Conservation (phyloP, 1,140 invertebrate genomes). For the Paraescarpia echinospica region DNA sequence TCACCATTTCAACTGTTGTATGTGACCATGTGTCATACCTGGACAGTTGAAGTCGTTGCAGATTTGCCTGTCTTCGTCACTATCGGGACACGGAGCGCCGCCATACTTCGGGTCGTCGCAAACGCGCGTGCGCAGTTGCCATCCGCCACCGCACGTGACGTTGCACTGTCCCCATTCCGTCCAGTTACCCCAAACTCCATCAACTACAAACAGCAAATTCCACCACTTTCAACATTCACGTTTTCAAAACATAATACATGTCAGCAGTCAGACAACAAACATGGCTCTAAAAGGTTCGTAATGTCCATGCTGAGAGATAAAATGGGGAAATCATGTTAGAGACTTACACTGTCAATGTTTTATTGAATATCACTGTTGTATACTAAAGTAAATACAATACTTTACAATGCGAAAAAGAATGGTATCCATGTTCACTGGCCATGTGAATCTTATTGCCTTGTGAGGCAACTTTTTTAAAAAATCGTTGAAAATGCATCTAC, state of each 20-base stretch:
- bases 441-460: too few species aligned
- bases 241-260: not conserved
- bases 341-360: too few species aligned
- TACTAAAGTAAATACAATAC: too few species aligned
- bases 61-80: not conserved
- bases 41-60: conserved; percentile 32
- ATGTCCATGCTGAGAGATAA: too few species aligned
- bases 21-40: conserved; percentile 16
- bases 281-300: not conserved
- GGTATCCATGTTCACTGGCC: too few species aligned
- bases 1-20: not conserved
- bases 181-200: conserved; percentile 54
- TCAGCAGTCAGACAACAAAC: not conserved
- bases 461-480: too few species aligned
- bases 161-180: conserved; percentile 85
- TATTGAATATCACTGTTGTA: too few species aligned
- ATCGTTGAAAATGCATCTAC: not conserved
- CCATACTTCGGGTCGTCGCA: conserved; percentile 45
- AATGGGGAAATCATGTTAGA: too few species aligned
- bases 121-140: conserved; percentile 66
- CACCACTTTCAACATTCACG: not conserved
- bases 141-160: conserved; percentile 85
- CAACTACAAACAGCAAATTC: conserved; percentile 34
- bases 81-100: conserved; percentile 40
- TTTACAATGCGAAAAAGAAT: too few species aligned